Percentiles rank a stretch among this genome's conserved stretches.
Conservation (phyloP, 2,113 vertebrate genomes). For the Cebidichthys violaceus region DNA sequence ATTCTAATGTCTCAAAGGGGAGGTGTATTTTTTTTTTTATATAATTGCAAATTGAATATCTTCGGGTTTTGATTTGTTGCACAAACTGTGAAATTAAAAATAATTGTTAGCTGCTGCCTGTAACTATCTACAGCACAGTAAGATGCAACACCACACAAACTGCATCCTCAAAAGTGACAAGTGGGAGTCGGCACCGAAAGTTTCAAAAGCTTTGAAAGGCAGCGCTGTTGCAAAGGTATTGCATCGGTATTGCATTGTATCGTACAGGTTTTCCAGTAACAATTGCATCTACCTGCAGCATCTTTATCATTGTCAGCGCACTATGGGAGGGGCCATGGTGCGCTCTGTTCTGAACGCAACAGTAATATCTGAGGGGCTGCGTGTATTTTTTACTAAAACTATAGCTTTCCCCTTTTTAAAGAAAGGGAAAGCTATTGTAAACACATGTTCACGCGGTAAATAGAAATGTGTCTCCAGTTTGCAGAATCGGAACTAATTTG, state of each 20-base stretch:
- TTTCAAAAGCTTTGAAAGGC: conserved; percentile 24
- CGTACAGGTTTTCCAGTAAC: conserved; percentile 1
- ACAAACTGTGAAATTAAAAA: background rate
- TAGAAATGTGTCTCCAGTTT: background rate
- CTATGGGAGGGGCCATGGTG: background rate
- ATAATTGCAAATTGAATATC: background rate
- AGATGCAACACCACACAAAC: background rate
- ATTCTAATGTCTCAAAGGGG: background rate
- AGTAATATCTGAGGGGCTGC: background rate
- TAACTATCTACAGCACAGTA: background rate
- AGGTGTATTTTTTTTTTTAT: too few relatives aligned
- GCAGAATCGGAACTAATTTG: background rate
- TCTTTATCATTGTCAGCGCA: conserved; percentile 4
- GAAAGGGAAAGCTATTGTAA: background rate
- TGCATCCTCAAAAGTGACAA: background rate
- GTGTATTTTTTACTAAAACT: conserved; percentile 1
- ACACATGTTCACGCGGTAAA: background rate
- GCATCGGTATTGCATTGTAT: conserved; percentile 8
- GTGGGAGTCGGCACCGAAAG: conserved; percentile 3
- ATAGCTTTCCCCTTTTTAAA: conserved; percentile 1
- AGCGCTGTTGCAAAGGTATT: conserved; percentile 24
- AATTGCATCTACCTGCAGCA: background rate
- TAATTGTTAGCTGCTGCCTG: too few relatives aligned
- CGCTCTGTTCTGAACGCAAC: background rate
- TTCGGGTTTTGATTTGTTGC: background rate